Conservation (phyloP, 2,113 vertebrate genomes). For the Oostethus manadensis region DNA sequence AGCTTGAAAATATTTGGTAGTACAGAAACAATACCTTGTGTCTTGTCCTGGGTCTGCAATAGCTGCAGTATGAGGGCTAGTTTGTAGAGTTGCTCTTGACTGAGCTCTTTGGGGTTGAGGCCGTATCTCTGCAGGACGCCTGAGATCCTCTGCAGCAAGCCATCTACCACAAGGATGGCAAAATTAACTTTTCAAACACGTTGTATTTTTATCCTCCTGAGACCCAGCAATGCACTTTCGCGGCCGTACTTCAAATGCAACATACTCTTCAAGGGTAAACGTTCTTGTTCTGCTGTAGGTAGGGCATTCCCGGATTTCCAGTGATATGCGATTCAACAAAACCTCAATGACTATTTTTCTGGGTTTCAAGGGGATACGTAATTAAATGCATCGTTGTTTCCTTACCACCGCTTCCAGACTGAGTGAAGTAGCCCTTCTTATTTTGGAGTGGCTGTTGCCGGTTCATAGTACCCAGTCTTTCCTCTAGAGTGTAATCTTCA, state of each 20-base stretch:
- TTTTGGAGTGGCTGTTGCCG: slow-evolving; percentile 52
- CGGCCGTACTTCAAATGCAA: no score
- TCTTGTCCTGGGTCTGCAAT: slow-evolving; percentile 64
- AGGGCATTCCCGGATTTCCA: background rate
- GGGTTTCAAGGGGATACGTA: no score
- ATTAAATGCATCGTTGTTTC: background rate
- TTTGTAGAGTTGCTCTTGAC: slow-evolving; percentile 81
- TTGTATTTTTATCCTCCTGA: no score
- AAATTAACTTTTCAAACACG: background rate
- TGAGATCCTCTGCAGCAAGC: slow-evolving; percentile 74
- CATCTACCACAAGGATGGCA: slow-evolving; percentile 46
- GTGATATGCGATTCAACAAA: background rate
- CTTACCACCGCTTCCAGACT: slow-evolving; percentile 60
- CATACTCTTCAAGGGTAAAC: no score
- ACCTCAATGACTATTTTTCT: no score
- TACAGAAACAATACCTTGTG: background rate
- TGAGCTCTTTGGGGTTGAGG: slow-evolving; percentile 80
- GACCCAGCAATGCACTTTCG: no score
- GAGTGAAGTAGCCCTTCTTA: slow-evolving; percentile 58
- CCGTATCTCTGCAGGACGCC: slow-evolving; percentile 76
- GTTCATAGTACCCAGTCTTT: slow-evolving; percentile 48
- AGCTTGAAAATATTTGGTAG: background rate
- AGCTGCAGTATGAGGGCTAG: slow-evolving; percentile 79
- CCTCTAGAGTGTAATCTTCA: slow-evolving; percentile 67
- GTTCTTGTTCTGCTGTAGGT: no score